Base-by-base conservation (phyloP, 2,888 invertebrate species). In the Mantis religiosa region DNA sequence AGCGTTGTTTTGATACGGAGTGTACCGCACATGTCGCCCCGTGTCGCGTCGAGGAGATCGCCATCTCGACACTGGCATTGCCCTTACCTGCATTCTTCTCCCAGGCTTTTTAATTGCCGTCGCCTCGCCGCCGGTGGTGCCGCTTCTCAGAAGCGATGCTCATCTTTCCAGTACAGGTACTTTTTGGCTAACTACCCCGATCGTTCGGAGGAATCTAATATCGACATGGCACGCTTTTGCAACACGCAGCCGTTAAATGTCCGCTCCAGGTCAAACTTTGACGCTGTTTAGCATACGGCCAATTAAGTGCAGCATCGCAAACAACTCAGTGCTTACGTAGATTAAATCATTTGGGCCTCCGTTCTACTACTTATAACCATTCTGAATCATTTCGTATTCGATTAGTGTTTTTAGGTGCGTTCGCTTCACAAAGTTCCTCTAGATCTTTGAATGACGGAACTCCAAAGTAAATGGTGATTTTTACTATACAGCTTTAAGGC, bases 131-230 rank as follows among this genome's bases (percentile, higher is more conserved):
- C 54, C 54, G 54, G 54, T 71, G 54, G 54, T 71, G n/a, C 34
- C 25, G 30, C 28, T 86, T 86, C 85, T 15, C 54, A 86, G 85
- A 86, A 86, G 15, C 28, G 85, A 86, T 86, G 54, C n/a, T 54
- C 85, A 86, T 86, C 85, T 86, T 86, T 71, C 54, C 71, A 86
- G 28, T 86, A 86, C 54, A 86, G 9, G 85, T 86, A 54, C 54
- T 71, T 71, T 41, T 71, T 71, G 54, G 54, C 54, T 71, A 71
- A 71, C 54, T 71, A 71, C 20, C 25, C 54, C 54, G 54, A 25
- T 71, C 54, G 54, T 71, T 71, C 54, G 54, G 54, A 71, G 54
- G 54, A 71, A 71, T 71, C 20, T 71, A 71, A 71, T 71, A 71
- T 71, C 54, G 54, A 41, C 54, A 20, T 15, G 54, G 54, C 54